These are phyloP conservation scores for Serrognathus titanus DNA, from an alignment of 2,888 invertebrate genomes.

Conservation along the genomic window DNA sequence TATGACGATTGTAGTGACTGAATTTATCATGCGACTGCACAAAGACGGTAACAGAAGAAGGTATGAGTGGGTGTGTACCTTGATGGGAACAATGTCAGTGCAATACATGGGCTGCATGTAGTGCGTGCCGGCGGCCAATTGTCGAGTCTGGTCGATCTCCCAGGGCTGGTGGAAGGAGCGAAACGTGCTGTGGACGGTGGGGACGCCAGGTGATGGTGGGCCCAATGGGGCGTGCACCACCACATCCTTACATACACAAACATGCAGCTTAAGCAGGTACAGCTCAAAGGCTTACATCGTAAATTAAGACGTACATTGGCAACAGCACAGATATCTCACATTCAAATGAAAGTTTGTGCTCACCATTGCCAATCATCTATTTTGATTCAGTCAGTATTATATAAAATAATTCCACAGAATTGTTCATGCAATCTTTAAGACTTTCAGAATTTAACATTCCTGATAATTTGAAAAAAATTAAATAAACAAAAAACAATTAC, in stretches of 20 bases:
- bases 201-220: conserved; percentile 47
- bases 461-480: too few relatives aligned
- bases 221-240: conserved; percentile 49
- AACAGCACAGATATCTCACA: conserved; percentile 25
- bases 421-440: too few relatives aligned
- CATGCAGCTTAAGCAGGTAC: conserved; percentile 47
- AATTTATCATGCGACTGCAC: conserved; percentile 18
- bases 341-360: conserved; percentile 10
- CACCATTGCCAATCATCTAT: too few relatives aligned
- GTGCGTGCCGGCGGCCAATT: conserved; percentile 46
- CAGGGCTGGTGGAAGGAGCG: conserved; percentile 66
- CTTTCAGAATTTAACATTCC: too few relatives aligned
- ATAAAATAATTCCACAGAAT: too few relatives aligned
- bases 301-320: conserved; percentile 12
- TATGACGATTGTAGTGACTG: neutral
- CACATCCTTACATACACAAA: conserved; percentile 52
- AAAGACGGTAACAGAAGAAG: conserved; percentile 14
- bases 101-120: conserved; percentile 47
- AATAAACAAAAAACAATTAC: too few relatives aligned
- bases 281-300: conserved; percentile 19
- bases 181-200: conserved; percentile 53
- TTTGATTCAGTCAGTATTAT: too few relatives aligned
- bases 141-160: conserved; percentile 63
- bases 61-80: conserved; percentile 44
- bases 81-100: conserved; percentile 56